Percentiles rank a stretch among this genome's conserved stretches.
Evolutionary conservation across 2,797 vertebrate species (phyloP).

Genomic region (Gila robusta): DNA sequence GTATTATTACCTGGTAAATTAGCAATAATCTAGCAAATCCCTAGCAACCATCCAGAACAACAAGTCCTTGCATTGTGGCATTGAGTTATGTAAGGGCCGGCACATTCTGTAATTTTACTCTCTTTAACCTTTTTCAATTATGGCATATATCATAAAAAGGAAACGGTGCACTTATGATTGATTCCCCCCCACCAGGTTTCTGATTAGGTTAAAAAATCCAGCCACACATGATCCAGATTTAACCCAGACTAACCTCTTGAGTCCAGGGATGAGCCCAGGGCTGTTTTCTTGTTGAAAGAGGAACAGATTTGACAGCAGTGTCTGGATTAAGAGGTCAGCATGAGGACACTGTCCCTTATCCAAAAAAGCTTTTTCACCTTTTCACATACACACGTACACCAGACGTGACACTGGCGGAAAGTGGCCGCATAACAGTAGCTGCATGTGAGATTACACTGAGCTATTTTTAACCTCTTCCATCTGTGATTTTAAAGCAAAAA

Average conservation of each 20-base stretch:
- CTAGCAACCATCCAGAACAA: background rate
- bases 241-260: conserved; percentile 11
- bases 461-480: conserved; percentile 18
- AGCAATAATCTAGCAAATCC: background rate
- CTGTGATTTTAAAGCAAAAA: conserved; percentile 14
- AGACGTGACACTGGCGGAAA: background rate
- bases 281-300: conserved; percentile 8
- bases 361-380: conserved; percentile 18
- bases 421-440: background rate
- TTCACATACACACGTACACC: background rate
- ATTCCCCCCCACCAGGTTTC: background rate
- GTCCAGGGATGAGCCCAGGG: conserved; percentile 11
- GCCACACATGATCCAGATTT: background rate
- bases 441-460: conserved; percentile 12
- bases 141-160: background rate
- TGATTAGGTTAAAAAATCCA: background rate
- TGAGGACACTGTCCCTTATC: conserved; percentile 3
- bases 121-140: background rate
- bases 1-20: conserved; percentile 1
- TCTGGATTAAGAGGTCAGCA: conserved; percentile 28
- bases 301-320: conserved; percentile 1
- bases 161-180: background rate
- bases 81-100: background rate
- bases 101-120: background rate
- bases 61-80: background rate